phyloP scores from a whole-genome alignment of 2,888 invertebrate genomes.

The Phasia obesa region DNA sequence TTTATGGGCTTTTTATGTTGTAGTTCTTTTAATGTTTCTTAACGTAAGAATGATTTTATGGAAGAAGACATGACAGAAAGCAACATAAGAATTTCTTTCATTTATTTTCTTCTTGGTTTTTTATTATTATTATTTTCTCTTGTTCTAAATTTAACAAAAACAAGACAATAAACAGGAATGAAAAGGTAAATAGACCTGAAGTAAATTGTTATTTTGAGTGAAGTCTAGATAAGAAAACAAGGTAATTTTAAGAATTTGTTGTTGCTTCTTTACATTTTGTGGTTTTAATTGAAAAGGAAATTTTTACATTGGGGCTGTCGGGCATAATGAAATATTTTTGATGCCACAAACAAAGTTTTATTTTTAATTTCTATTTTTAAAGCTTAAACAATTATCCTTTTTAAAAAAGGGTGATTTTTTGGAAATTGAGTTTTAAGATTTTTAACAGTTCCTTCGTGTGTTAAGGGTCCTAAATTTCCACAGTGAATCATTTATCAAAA shows the following conservation, averaged over 20 bases:
- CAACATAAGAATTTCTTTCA: background rate
- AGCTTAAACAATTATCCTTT: no score
- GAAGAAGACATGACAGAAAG: background rate
- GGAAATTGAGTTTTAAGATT: no score
- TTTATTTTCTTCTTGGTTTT: background rate
- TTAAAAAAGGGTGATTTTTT: no score
- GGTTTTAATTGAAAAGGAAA: background rate
- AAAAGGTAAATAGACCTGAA: slow-evolving; percentile 47
- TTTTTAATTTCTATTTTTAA: no score
- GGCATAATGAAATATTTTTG: no score
- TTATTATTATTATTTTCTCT: slow-evolving; percentile 3
- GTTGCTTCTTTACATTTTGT: slow-evolving; percentile 5
- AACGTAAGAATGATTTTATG: slow-evolving; percentile 28
- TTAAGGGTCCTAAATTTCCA: no score
- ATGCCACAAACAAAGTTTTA: no score
- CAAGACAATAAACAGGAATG: background rate
- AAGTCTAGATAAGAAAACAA: background rate
- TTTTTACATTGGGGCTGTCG: no score
- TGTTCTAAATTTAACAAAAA: slow-evolving; percentile 5
- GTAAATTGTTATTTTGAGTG: slow-evolving; percentile 35
- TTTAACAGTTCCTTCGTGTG: no score
- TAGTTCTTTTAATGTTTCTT: slow-evolving; percentile 9
- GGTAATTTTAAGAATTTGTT: slow-evolving; percentile 27
- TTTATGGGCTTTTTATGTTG: slow-evolving; percentile 37
- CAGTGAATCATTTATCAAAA: no score